Percentiles rank a stretch among this genome's conserved stretches.
phyloP scores from a whole-genome alignment of 2,113 vertebrate species.

The Lycaon pictus region DNA sequence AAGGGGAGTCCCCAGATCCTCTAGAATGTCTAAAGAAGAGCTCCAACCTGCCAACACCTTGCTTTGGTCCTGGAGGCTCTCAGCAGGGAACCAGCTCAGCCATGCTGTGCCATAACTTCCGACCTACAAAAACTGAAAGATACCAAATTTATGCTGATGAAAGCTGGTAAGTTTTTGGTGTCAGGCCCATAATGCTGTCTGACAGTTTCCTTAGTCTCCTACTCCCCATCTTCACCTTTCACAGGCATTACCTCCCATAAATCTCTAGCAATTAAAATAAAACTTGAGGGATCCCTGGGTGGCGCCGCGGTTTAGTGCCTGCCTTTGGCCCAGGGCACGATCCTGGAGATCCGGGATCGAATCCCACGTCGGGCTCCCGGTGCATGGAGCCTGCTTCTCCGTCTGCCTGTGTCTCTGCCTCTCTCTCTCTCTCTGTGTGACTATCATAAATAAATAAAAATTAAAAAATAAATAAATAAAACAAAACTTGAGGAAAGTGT shows the following conservation, averaged over 20 bases:
- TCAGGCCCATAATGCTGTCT: not conserved
- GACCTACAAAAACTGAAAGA: not conserved
- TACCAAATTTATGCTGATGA: not conserved
- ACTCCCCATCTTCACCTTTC: not conserved
- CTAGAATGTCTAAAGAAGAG: not conserved
- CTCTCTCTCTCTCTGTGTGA: too few species aligned
- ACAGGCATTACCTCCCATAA: not conserved
- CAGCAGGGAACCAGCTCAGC: not conserved
- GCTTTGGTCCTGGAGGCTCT: not conserved
- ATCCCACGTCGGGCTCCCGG: too few species aligned
- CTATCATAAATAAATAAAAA: too few species aligned
- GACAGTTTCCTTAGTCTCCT: not conserved
- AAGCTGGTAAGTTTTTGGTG: not conserved
- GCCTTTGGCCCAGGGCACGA: too few species aligned
- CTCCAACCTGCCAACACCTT: not conserved
- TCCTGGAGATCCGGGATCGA: too few species aligned
- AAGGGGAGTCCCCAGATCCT: not conserved
- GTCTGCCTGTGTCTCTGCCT: too few species aligned
- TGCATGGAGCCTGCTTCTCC: too few species aligned
- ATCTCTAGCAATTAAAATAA: not conserved
- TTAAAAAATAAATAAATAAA: not conserved
- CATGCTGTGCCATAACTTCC: not conserved
- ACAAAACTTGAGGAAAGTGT: not conserved
- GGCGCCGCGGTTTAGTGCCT: too few species aligned
- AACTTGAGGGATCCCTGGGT: not conserved